Evolutionary conservation across 2,113 vertebrate species (phyloP).

Genomic region (Brachionichthys hirsutus): DNA sequence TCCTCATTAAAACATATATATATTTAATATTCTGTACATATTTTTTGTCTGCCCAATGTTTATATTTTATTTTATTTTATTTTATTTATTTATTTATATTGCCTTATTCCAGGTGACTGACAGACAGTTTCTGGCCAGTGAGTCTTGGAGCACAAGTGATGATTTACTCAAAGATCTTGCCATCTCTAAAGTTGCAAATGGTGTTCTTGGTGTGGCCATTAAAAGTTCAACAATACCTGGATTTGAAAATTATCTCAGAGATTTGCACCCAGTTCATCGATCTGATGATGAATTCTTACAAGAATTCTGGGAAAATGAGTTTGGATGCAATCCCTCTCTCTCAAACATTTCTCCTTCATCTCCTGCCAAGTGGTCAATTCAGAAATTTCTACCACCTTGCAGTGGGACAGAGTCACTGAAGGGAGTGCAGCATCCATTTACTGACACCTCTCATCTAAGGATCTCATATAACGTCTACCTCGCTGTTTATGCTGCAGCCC

Average conservation of each 20-base stretch:
- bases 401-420: slow-evolving; percentile 71
- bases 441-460: slow-evolving; percentile 72
- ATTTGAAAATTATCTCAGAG: slow-evolving; percentile 60
- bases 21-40: too few relatives aligned
- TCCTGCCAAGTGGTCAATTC: slow-evolving; percentile 24
- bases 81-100: too few relatives aligned
- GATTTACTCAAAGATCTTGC: slow-evolving; percentile 52
- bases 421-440: slow-evolving; percentile 62
- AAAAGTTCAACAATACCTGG: slow-evolving; percentile 66
- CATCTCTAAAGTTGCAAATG: slow-evolving; percentile 51
- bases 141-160: slow-evolving; percentile 73
- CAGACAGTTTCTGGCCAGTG: slow-evolving; percentile 75
- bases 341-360: background rate
- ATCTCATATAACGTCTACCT: slow-evolving; percentile 77
- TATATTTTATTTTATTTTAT: too few relatives aligned
- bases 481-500: slow-evolving; percentile 77
- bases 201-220: slow-evolving; percentile 74
- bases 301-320: slow-evolving; percentile 69
- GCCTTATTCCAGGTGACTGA: slow-evolving; percentile 56
- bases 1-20: background rate
- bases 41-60: too few relatives aligned
- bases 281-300: slow-evolving; percentile 57
- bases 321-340: slow-evolving; percentile 51
- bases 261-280: slow-evolving; percentile 52
- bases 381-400: slow-evolving; percentile 55